Base-by-base conservation (phyloP, 2,113 vertebrate genomes). In the Carettochelys insculpta region DNA sequence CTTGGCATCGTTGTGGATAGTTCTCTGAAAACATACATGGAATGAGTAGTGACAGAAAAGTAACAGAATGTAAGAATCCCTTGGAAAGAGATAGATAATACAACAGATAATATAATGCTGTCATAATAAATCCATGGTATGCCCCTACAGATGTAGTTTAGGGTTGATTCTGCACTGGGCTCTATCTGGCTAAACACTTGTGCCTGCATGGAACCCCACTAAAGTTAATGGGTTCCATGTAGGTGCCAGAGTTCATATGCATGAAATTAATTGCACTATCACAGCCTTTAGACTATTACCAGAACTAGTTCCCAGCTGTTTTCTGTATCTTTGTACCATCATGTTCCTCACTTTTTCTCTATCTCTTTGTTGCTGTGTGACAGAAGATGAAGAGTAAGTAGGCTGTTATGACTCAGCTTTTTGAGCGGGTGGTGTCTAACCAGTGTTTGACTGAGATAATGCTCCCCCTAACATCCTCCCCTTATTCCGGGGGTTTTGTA, bases 401-500 rank as follows among this genome's bases (percentile, higher is more conserved):
- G 13, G 34, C 53, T 41, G 43, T 76, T 14, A 1, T 96, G 97
- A 97, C 97, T 97, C 97, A 97, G 96, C 96, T 82, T 11, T 92
- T 12, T 3, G 1, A 75, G 91, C 56, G 96, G 97, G 96, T 95
- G 96, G 94, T 76, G 94, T 83, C 83, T 77, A 6, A 86, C 61
- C 16, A 0, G 68, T 97, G 96, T 90, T 94, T 4, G 31, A 31
- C 77, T 77, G 31, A 97, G 96, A 97, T 97, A 97, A 97, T 43
- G 16, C 8, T 56, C 29, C 52, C 24, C 25, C 34, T 47, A 8
- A 11, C 89, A 96, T 90, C 95, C 93, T 96, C 82, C 90, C 91
- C 95, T 97, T 97, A 96, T 97, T 96, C 90, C 1, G 8, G 54
- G 8, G 45, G 90, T 97, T 95, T 96, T 95, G 88, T 47, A 80